Conservation (phyloP, 1,140 invertebrate genomes). For the Cyclina sinensis region DNA sequence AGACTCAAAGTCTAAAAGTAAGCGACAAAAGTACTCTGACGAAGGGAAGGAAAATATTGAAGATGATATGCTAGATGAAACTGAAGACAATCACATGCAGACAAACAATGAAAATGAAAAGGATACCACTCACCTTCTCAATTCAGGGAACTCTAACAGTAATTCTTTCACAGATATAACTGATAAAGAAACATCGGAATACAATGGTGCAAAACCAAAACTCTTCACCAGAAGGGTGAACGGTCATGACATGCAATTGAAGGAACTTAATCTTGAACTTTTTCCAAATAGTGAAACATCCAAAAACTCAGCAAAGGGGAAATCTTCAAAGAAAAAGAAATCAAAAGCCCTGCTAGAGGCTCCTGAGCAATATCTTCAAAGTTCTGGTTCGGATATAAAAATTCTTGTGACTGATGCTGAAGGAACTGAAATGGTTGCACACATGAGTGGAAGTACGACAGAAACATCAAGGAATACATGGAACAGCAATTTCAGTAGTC, state of each 20-base stretch:
- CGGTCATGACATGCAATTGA: conserved; percentile 28
- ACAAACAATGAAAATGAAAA: background rate
- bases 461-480: conserved; percentile 2
- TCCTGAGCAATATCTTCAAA: background rate
- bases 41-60: background rate
- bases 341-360: background rate
- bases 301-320: background rate
- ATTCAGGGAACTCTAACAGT: background rate
- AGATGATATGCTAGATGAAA: background rate
- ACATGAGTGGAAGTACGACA: conserved; percentile 6
- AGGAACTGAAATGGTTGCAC: conserved; percentile 25
- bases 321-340: conserved; percentile 19
- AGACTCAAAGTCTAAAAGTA: background rate
- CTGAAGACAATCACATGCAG: background rate
- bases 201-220: conserved; percentile 49
- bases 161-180: background rate
- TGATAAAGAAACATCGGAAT: background rate
- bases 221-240: background rate
- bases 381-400: conserved; percentile 28
- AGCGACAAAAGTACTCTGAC: background rate
- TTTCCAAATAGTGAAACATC: background rate
- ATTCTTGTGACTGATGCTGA: conserved; percentile 54
- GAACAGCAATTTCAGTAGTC: background rate
- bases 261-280: conserved; percentile 24
- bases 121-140: background rate